phyloP scores from a whole-genome alignment of 2,113 vertebrate genomes.

The Phodopus roborovskii region DNA sequence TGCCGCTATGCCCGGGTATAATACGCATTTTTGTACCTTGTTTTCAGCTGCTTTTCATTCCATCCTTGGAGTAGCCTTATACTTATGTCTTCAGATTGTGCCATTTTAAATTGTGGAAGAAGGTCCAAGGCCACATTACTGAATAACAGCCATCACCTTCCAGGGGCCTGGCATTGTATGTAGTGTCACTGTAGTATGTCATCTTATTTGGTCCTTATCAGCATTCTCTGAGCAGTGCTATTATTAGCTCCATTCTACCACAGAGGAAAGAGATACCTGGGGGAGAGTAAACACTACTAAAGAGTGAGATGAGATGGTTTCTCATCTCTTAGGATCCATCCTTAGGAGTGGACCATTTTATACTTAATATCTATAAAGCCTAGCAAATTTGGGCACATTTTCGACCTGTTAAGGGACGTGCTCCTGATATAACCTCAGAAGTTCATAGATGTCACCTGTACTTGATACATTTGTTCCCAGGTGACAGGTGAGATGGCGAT shows the following conservation, averaged over 20 bases:
- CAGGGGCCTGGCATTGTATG: not conserved
- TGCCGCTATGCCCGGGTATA: not conserved
- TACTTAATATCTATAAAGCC: not conserved
- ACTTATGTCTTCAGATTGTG: not conserved
- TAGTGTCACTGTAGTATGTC: not conserved
- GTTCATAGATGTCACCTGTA: not conserved
- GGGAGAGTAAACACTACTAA: slow-evolving; percentile 6
- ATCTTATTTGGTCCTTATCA: not conserved
- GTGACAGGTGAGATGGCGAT: not conserved
- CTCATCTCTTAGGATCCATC: not conserved
- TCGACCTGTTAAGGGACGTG: not conserved
- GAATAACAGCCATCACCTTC: not conserved
- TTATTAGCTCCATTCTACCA: slow-evolving; percentile 15
- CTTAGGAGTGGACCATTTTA: not conserved
- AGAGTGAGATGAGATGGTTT: slow-evolving; percentile 22
- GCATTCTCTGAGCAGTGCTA: not conserved
- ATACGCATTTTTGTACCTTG: not conserved
- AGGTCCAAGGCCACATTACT: not conserved
- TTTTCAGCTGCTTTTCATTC: not conserved
- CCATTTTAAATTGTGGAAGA: not conserved
- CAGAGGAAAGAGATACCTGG: slow-evolving; percentile 6
- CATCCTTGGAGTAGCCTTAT: not conserved
- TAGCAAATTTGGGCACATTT: not conserved
- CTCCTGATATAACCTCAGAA: not conserved
- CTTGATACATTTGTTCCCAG: not conserved